Base-by-base conservation (phyloP, 2,888 invertebrate species). In the Morpho helenor region DNA sequence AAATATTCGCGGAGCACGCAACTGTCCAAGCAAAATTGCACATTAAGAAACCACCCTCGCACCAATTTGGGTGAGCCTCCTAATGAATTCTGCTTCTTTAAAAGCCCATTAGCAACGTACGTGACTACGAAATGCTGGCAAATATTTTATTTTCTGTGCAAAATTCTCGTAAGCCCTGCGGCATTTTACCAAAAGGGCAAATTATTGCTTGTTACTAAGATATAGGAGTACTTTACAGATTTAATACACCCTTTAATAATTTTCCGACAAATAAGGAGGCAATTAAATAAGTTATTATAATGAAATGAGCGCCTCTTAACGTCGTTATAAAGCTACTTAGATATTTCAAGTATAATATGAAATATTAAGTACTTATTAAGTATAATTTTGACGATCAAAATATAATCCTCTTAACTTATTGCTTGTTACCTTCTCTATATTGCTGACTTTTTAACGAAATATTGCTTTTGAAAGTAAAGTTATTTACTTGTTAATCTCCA, bases 61-160 rank as follows among this genome's bases (percentile, higher is more conserved):
- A 62, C 65, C 61, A 66, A 65, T 67, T 69, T 64, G 44, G 63
- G 61, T 57, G 60, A 65, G 68, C 56, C 65, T 65, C 67, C 66
- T 69, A 74, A 72, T 74, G 69, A 74, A 74, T 76, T 73, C 66
- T 60, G 63, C 68, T 68, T 68, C 66, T 69, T 71, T 70, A 68
- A 70, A 68, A 68, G 71, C 65, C 71, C 69, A 70, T 75, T 75
- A 68, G 64, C 66, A 63, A 64, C 66, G 73, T 65, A 77, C 77
- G 77, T 76, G 77, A 74, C 74, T 66, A 61, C 65, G 64, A 67
- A 69, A 68, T 59, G 61, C 57, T 62, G 43, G 54, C 59, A 61
- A 63, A 64, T 61, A 55, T 64, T 65, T 67, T 67, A 66, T 65
- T 59, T 64, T 59, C 59, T 59, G 52, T 61, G 61, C 59, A 62